Conservation (phyloP, 2,797 vertebrate species). For the Okamejei kenojei region DNA sequence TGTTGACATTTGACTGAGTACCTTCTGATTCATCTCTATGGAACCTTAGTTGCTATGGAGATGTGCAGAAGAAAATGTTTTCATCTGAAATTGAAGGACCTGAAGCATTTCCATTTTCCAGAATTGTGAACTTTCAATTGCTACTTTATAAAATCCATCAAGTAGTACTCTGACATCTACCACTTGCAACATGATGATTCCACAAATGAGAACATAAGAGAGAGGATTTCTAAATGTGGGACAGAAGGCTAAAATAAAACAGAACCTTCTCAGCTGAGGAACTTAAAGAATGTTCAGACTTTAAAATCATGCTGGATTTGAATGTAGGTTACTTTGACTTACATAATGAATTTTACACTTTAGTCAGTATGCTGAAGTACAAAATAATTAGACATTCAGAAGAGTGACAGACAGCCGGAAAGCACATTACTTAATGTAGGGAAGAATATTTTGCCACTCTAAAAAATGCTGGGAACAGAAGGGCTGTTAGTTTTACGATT, state of each 20-base stretch:
- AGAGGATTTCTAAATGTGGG: neutral
- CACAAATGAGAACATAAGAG: neutral
- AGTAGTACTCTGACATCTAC: neutral
- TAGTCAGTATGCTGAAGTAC: neutral
- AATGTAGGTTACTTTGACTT: neutral
- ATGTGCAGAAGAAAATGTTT: neutral
- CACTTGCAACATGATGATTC: neutral
- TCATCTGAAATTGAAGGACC: neutral
- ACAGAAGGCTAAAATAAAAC: neutral
- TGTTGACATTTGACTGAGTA: conserved; percentile 3
- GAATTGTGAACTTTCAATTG: neutral
- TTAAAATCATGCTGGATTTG: neutral
- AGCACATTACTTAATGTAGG: neutral
- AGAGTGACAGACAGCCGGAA: neutral
- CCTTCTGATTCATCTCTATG: neutral
- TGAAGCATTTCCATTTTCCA: neutral
- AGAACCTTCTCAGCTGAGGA: neutral
- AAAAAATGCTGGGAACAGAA: neutral
- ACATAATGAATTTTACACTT: neutral
- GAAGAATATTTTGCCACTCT: neutral
- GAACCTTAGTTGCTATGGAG: neutral
- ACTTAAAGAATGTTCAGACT: neutral
- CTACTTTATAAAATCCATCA: neutral
- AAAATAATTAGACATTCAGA: neutral
- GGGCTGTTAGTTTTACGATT: neutral